Base-by-base conservation (phyloP, 92 coral and sea anemone species). In the Epizoanthus illoricatus region DNA sequence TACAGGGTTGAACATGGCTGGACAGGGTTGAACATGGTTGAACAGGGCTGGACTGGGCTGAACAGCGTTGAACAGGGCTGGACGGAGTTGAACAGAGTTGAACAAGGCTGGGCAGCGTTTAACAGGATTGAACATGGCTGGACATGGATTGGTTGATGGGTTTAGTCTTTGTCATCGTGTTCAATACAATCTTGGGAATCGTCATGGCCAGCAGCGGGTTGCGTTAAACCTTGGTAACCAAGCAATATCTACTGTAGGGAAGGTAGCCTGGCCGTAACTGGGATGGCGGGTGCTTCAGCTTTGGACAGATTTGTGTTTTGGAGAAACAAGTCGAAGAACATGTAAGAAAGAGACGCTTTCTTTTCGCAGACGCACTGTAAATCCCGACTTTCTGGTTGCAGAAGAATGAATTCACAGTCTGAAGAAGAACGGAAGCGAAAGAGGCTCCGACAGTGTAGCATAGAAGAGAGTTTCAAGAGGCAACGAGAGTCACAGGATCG, bases 391-490 rank as follows among this genome's bases (percentile, higher is more conserved):
- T 17, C 15, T 23, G 40, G 60, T 68, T 10, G 16, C 47, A 63
- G 60, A 93, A 93, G 83, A 72, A 93, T 90, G 94, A 91, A 70
- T 82, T 73, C 84, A 72, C 87, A 81, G 65, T 88, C 65, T 84
- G 88, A 75, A 20, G 97, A 87, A 69, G 90, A 89, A 21, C 85
- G 89, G 64, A 90, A 92, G 58, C 93, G 98, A 47, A 94, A 94
- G 85, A 87, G 92, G 84, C 87, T 92, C 21, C 89, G 89, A 79
- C 98, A 94, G 88, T 81, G 84, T 54, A 94, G 97, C 75, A 90
- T 94, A 20, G 98, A 94, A 55, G 98, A 92, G 85, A 90, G 92
- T 76, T 94, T 94, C 84, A 92, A 89, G 81, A 88, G 94, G 67
- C 97, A 94, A 49, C 86, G 89, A n/a, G 58, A 52, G 42, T 20